Evolutionary conservation across 2,797 vertebrate genomes (phyloP).

Genomic region (Parauchenoglanis ngamensis): DNA sequence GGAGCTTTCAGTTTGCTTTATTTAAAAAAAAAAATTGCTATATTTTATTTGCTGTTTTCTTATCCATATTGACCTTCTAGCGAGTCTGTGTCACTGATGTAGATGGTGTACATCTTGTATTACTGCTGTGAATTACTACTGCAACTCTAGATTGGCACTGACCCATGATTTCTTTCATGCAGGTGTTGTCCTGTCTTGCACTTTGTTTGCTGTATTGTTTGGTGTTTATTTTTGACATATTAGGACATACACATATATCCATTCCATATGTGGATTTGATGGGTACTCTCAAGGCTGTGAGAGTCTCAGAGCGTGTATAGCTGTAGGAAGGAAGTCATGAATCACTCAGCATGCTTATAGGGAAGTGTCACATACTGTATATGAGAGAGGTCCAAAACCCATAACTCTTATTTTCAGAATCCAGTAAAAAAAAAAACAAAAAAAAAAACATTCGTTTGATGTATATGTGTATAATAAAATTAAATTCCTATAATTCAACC

Average conservation of each 20-base stretch:
- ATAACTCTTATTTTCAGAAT: background rate
- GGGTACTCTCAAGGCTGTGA: background rate
- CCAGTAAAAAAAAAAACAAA: background rate
- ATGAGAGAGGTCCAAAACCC: background rate
- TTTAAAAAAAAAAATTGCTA: too few species aligned
- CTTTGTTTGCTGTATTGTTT: background rate
- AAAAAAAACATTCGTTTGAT: background rate
- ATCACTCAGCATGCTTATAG: background rate
- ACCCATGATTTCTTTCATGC: background rate
- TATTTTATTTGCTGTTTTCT: too few species aligned
- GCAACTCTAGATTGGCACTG: too few species aligned
- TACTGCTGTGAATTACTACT: too few species aligned
- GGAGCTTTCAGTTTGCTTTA: too few species aligned
- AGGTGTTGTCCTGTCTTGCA: background rate
- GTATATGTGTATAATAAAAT: background rate
- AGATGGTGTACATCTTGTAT: too few species aligned
- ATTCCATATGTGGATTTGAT: background rate
- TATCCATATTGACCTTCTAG: too few species aligned
- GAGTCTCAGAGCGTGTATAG: background rate
- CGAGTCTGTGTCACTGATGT: too few species aligned
- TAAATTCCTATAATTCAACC: background rate
- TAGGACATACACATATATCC: background rate
- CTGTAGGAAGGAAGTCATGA: conserved; percentile 17
- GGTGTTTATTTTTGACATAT: background rate
- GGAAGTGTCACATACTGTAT: background rate